Percentiles rank a stretch among this genome's conserved stretches.
phyloP scores from a whole-genome alignment of 2,888 invertebrate species.

The Drosophila cognata region DNA sequence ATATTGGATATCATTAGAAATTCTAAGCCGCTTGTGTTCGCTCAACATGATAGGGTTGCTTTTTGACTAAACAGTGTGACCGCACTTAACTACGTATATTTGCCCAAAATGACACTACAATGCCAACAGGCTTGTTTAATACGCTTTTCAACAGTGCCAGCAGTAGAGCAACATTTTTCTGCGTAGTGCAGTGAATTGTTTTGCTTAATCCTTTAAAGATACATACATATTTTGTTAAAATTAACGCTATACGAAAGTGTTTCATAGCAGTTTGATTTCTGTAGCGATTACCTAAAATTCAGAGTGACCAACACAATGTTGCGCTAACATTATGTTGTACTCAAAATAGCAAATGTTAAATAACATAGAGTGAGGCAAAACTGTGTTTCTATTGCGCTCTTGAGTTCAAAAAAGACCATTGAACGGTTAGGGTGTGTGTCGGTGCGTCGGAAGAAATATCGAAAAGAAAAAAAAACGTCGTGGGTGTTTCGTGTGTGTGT shows the following conservation, averaged over 20 bases:
- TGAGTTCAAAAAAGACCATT: slow-evolving; percentile 50
- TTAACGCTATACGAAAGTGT: not conserved
- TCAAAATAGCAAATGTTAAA: slow-evolving; percentile 19
- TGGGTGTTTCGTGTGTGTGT: slow-evolving; percentile 57
- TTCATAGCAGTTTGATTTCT: slow-evolving; percentile 9
- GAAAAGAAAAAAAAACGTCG: slow-evolving; percentile 45
- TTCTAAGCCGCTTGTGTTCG: slow-evolving; percentile 16
- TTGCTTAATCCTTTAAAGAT: not conserved
- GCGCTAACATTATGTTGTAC: slow-evolving; percentile 10
- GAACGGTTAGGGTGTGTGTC: slow-evolving; percentile 45
- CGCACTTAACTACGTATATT: not conserved
- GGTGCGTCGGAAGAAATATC: slow-evolving; percentile 21
- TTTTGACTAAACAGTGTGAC: slow-evolving; percentile 19
- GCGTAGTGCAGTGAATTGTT: not conserved
- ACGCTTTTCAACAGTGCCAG: not conserved
- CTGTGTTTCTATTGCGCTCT: slow-evolving; percentile 33
- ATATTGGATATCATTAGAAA: not conserved
- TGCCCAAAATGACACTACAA: not conserved
- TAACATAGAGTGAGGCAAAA: slow-evolving; percentile 42
- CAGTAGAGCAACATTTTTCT: not conserved
- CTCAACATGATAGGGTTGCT: slow-evolving; percentile 12
- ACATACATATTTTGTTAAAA: not conserved
- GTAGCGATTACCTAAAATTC: not conserved
- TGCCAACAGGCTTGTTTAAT: not conserved
- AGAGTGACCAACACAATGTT: not conserved